These are phyloP conservation scores for Zoanthus solanderi DNA, from an alignment of 92 coral and sea anemone species.

Conservation along the genomic window DNA sequence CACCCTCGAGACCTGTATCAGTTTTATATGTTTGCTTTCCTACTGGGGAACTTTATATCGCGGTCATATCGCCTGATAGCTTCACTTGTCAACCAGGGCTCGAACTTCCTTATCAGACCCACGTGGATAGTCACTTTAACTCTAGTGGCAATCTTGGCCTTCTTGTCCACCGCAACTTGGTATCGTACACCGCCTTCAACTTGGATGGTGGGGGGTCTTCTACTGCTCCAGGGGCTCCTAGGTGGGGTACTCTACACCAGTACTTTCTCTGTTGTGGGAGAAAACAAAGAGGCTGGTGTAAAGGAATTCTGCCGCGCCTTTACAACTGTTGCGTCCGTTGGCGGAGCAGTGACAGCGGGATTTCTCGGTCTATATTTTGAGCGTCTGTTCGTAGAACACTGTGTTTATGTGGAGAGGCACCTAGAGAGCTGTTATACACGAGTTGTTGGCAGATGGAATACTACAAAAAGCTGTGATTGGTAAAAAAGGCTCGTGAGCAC, in stretches of 20 bases:
- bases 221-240: conserved; percentile 23
- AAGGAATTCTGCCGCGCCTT: conserved; percentile 57
- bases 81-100: conserved; percentile 4
- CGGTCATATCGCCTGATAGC: conserved; percentile 45
- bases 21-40: conserved; percentile 47
- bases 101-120: conserved; percentile 37
- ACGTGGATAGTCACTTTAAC: conserved; percentile 41
- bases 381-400: conserved; percentile 42
- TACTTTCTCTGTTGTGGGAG: conserved; percentile 53
- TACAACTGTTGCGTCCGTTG: conserved; percentile 46
- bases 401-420: conserved; percentile 28
- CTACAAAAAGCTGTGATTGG: conserved; percentile 42
- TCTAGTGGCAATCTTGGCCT: conserved; percentile 36
- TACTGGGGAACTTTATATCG: conserved; percentile 41
- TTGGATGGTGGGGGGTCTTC: conserved; percentile 51
- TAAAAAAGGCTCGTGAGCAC: background rate
- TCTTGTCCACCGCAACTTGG: conserved; percentile 40
- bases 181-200: conserved; percentile 41
- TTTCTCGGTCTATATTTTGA: conserved; percentile 36
- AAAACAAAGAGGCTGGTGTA: conserved; percentile 22
- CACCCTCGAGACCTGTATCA: conserved; percentile 53
- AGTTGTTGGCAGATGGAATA: conserved; percentile 40
- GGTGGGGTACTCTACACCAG: conserved; percentile 56
- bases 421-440: conserved; percentile 49
- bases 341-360: conserved; percentile 53